Evolutionary conservation across 2,888 invertebrate species (phyloP), one percentile per base, ranked within the genome.

Genomic region (Hybos culiciformis): DNA sequence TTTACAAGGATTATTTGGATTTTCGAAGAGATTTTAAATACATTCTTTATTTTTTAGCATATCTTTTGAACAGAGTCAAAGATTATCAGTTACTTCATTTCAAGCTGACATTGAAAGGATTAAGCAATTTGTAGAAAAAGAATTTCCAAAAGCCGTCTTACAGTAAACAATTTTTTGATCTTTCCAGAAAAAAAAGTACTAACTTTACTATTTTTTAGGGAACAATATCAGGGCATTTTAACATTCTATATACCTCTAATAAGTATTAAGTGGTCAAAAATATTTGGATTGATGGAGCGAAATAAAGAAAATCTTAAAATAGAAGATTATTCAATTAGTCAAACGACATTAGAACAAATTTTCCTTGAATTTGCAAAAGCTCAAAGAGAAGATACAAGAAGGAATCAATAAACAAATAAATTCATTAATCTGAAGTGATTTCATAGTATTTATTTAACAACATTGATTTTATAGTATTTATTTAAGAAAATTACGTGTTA

Each of bases 331-430:
- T 78, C 77, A 34, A 77, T 88, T 39, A 78, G 80, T 42, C 85
- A 86, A 63, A 83, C 86, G 1, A 80, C 83, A 1, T 66, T 87
- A 24, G 87, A 87, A 61, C 84, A 87, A 66, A 79, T 86, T 49
- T 80, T 81, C 62, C 59, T 81, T 39, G 73, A 75, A 50, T 78
- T 81, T 55, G 79, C 80, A 2, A 12, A 29, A 12, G n/a, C 12
- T n/a, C 29, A 29, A 29, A 29, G 29, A 29, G 29, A 29, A 29
- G 29, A 29, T 29, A 29, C n/a, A n/a, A n/a, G n/a, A n/a, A n/a
- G n/a, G n/a, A n/a, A n/a, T n/a, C n/a, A n/a, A n/a, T n/a, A n/a
- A n/a, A n/a, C n/a, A n/a, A n/a, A n/a, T n/a, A n/a, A n/a, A n/a
- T n/a, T n/a, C n/a, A n/a, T n/a, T n/a, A n/a, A n/a, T n/a, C n/a